Evolutionary conservation across 2,797 vertebrate species (phyloP).

Genomic region (Craterocephalus amniculus): DNA sequence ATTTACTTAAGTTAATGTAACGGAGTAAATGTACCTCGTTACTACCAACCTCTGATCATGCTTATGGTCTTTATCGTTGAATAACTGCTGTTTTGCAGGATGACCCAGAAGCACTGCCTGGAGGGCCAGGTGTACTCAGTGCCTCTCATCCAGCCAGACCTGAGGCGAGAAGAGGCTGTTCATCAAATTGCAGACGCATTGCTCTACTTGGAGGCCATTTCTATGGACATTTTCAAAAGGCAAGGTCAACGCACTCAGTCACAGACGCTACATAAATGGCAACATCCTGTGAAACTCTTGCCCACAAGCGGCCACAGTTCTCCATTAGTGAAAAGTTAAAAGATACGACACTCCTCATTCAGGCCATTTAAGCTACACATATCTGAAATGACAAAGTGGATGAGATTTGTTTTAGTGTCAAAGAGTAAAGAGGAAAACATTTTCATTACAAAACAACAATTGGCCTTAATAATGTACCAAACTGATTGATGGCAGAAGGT

Average conservation of each 20-base stretch:
- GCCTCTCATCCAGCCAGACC: slow-evolving; percentile 90
- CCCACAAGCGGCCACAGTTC: neutral
- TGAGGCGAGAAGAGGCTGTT: slow-evolving; percentile 90
- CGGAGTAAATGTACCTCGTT: too few relatives aligned
- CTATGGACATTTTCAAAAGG: slow-evolving; percentile 92
- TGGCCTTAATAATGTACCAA: slow-evolving; percentile 1
- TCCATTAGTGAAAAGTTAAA: neutral
- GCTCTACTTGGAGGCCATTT: slow-evolving; percentile 89
- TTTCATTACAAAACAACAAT: slow-evolving; percentile 1
- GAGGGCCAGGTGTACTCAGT: slow-evolving; percentile 90
- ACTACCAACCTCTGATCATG: too few relatives aligned
- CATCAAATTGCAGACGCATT: slow-evolving; percentile 90
- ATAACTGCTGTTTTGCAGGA: slow-evolving; percentile 53
- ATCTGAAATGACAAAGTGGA: too few relatives aligned
- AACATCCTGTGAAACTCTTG: neutral
- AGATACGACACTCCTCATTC: neutral
- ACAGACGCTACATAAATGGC: slow-evolving; percentile 1
- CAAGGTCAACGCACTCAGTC: slow-evolving; percentile 46
- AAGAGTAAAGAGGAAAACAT: neutral
- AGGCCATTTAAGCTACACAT: too few relatives aligned
- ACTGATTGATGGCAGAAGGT: neutral
- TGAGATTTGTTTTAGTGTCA: neutral
- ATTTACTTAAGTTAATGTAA: too few relatives aligned
- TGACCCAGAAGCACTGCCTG: slow-evolving; percentile 86
- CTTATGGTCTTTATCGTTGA: neutral